A percentile compares a stretch with the other conserved stretches of the same genome.
These are phyloP conservation scores for Oxyruncus cristatus DNA, from an alignment of 2,113 vertebrate genomes.

Conservation along the genomic window DNA sequence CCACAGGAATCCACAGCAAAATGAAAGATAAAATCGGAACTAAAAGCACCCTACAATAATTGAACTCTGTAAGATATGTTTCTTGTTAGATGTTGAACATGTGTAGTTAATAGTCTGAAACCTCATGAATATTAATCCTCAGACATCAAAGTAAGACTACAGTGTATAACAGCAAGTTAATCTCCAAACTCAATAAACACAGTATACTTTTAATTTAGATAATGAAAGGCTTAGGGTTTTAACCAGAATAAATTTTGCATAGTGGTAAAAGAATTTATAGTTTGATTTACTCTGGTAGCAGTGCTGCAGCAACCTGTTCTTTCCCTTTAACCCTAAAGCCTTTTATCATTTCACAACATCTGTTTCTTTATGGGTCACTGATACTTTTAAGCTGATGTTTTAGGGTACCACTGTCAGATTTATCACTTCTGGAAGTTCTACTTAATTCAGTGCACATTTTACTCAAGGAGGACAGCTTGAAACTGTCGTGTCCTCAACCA, in stretches of 20 bases:
- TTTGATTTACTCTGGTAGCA: conserved; percentile 21
- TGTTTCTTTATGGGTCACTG: background rate
- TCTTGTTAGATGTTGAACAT: background rate
- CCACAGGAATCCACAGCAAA: background rate
- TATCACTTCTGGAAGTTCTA: background rate
- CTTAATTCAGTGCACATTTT: background rate
- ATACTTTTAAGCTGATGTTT: background rate
- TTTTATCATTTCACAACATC: background rate
- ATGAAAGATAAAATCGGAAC: conserved; percentile 7
- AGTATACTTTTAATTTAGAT: conserved; percentile 54
- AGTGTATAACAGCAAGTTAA: background rate
- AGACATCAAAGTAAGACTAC: conserved; percentile 1
- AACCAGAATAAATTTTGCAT: background rate
- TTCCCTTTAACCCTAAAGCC: background rate
- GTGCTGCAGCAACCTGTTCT: background rate
- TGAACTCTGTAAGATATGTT: background rate
- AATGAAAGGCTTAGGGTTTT: conserved; percentile 33
- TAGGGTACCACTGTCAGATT: background rate
- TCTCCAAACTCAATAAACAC: conserved; percentile 20
- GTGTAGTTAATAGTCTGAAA: conserved; percentile 33
- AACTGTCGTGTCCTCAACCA: background rate
- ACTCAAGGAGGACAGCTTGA: background rate
- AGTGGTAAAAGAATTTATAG: background rate
- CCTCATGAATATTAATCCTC: conserved; percentile 40
- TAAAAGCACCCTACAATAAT: background rate